Evolutionary conservation across 2,888 invertebrate genomes (phyloP).

Genomic region (Xestia rhomboidea): DNA sequence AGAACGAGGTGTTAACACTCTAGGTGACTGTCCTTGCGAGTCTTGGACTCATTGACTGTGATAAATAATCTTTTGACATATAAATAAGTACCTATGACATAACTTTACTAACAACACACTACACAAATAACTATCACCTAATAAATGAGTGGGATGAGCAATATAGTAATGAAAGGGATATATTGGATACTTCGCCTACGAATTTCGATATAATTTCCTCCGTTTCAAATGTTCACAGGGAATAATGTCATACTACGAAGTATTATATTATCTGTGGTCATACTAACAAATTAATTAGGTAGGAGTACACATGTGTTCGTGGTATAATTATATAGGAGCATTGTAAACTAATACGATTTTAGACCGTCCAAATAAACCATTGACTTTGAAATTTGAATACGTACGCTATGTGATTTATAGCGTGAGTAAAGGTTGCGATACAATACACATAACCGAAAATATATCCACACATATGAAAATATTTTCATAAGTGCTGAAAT

Average conservation of each 20-base stretch:
- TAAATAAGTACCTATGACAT: background rate
- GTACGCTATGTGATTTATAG: slow-evolving; percentile 38
- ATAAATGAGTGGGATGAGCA: slow-evolving; percentile 2
- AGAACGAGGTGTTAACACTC: slow-evolving; percentile 11
- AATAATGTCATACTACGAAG: slow-evolving; percentile 7
- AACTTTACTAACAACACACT: background rate
- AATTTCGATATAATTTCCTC: background rate
- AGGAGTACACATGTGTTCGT: background rate
- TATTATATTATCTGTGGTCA: too few species aligned
- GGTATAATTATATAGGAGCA: background rate
- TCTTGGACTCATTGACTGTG: slow-evolving; percentile 8
- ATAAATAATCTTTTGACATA: slow-evolving; percentile 7
- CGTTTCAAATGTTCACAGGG: slow-evolving; percentile 8
- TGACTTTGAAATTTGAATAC: slow-evolving; percentile 21
- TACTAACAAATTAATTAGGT: background rate
- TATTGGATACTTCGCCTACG: slow-evolving; percentile 4
- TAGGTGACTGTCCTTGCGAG: background rate
- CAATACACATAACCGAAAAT: slow-evolving; percentile 38
- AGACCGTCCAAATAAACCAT: slow-evolving; percentile 16
- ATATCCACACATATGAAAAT: slow-evolving; percentile 34
- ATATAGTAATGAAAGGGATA: background rate
- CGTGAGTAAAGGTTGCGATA: slow-evolving; percentile 34
- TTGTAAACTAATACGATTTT: background rate
- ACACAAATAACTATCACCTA: background rate
- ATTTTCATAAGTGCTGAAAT: slow-evolving; percentile 58